Percentiles rank a stretch among this genome's conserved stretches.
Conservation (phyloP, 2,888 invertebrate species). For the Phaonia tiefii region DNA sequence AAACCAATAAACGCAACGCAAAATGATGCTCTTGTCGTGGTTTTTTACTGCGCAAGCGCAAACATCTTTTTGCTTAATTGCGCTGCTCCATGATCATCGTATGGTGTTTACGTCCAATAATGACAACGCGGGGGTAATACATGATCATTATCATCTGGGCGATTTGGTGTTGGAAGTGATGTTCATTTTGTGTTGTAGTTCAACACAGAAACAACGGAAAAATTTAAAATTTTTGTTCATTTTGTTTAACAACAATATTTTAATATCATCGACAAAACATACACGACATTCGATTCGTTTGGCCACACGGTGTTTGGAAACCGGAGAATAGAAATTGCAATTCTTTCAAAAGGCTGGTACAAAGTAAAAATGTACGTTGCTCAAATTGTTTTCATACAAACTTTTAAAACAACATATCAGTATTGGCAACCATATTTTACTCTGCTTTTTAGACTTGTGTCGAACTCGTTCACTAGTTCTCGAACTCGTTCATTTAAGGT, state of each 20-base stretch:
- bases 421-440: too few relatives aligned
- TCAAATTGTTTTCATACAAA: too few relatives aligned
- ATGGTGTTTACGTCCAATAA: constrained; percentile 7
- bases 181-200: constrained; percentile 47
- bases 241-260: constrained; percentile 58
- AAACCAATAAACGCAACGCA: constrained; percentile 10
- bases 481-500: too few relatives aligned
- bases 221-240: constrained; percentile 41
- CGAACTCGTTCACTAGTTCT: too few relatives aligned
- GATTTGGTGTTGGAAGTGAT: constrained; percentile 54
- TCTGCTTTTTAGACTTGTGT: too few relatives aligned
- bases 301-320: not conserved
- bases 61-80: constrained; percentile 22
- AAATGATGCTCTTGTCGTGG: not conserved
- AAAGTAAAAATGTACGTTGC: too few relatives aligned
- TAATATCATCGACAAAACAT: constrained; percentile 41
- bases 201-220: constrained; percentile 16
- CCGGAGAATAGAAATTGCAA: too few relatives aligned
- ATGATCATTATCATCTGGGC: constrained; percentile 2
- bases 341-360: too few relatives aligned
- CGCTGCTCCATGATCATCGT: constrained; percentile 32
- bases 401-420: too few relatives aligned
- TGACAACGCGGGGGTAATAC: constrained; percentile 5
- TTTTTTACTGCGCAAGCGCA: not conserved
- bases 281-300: constrained; percentile 2